A percentile compares a stretch with the other conserved stretches of the same genome.
Conservation (phyloP, 2,888 invertebrate species). For the Dolichomitus sp. region DNA sequence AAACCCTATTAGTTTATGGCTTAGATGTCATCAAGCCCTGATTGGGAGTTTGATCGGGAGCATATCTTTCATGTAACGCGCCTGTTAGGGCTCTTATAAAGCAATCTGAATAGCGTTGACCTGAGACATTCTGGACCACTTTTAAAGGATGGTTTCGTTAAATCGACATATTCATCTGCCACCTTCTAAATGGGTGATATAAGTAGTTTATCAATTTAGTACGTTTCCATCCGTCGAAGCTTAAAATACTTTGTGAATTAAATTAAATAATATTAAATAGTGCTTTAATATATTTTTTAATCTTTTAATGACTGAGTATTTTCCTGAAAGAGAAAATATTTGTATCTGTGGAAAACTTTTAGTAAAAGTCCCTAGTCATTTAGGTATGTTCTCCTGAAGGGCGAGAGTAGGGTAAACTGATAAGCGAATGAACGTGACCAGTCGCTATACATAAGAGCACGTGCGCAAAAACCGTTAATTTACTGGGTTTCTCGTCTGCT, state of each 20-base stretch:
- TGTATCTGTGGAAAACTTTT: not conserved
- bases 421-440: too few relatives aligned
- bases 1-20: not conserved
- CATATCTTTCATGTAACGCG: not conserved
- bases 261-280: not conserved
- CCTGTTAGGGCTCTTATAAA: not conserved
- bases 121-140: not conserved
- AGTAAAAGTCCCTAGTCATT: too few relatives aligned
- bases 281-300: not conserved
- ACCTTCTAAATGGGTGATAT: not conserved
- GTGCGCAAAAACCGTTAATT: too few relatives aligned
- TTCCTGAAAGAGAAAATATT: not conserved
- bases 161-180: not conserved
- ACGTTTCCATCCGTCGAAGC: not conserved
- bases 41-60: not conserved
- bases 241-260: not conserved
- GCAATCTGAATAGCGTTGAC: not conserved
- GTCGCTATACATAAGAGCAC: too few relatives aligned
- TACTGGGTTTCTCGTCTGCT: too few relatives aligned
- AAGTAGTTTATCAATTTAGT: not conserved
- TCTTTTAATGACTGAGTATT: not conserved
- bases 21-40: not conserved
- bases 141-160: not conserved
- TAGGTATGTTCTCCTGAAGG: too few relatives aligned
- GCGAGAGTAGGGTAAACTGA: too few relatives aligned